phyloP scores from a whole-genome alignment of 2,113 vertebrate genomes.

The Ahaetulla prasina region DNA sequence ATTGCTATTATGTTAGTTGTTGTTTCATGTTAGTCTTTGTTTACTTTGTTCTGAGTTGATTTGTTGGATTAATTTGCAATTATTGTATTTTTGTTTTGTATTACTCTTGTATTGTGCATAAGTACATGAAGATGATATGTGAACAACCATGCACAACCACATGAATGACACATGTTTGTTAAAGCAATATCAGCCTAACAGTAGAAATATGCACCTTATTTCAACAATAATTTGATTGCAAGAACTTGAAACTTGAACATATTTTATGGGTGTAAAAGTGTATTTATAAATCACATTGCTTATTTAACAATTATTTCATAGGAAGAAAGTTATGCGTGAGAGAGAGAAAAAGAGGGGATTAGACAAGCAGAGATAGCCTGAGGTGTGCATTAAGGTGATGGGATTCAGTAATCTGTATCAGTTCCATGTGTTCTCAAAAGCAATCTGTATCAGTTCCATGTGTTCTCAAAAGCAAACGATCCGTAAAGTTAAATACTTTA shows the following conservation, averaged over 20 bases:
- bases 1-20: background rate
- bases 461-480: conserved; percentile 36
- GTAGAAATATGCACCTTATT: background rate
- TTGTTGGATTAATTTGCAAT: background rate
- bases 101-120: background rate
- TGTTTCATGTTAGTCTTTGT: background rate
- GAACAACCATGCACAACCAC: fast-evolving
- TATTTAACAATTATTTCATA: conserved; percentile 7
- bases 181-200: background rate
- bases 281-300: conserved; percentile 4
- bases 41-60: background rate
- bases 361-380: conserved; percentile 11
- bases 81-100: background rate
- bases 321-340: background rate
- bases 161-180: conserved; percentile 11
- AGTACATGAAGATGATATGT: background rate
- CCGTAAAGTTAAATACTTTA: conserved; percentile 36
- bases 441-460: background rate
- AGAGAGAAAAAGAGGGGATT: background rate
- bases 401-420: conserved; percentile 24
- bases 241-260: background rate
- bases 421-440: background rate
- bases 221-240: conserved; percentile 9
- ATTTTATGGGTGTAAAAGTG: background rate
- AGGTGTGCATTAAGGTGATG: conserved; percentile 11